Conservation (phyloP, 2,113 vertebrate genomes). For the Lamprologus sp. region DNA sequence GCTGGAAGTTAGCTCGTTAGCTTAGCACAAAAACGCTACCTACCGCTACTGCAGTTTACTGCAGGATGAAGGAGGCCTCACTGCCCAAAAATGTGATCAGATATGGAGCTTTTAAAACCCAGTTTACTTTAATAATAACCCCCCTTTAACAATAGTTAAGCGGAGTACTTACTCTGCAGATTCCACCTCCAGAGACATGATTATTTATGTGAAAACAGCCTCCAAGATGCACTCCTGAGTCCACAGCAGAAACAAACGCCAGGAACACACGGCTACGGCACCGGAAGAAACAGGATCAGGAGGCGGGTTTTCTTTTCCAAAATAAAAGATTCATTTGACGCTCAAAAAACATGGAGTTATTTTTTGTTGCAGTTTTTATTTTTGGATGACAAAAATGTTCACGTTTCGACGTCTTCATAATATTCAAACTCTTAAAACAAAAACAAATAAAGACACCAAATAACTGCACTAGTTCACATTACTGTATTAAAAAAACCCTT, state of each 20-base stretch:
- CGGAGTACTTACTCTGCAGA: slow-evolving; percentile 70
- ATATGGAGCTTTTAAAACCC: accelerated
- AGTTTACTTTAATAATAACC: accelerated
- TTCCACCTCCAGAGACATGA: slow-evolving; percentile 76
- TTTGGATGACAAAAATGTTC: background rate
- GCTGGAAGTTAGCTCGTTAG: background rate
- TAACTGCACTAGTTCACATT: background rate
- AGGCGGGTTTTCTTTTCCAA: background rate
- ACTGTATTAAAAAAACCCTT: accelerated
- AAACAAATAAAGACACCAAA: background rate
- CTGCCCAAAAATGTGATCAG: accelerated
- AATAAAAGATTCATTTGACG: slow-evolving; percentile 11
- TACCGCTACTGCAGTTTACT: background rate
- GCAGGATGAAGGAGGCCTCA: slow-evolving; percentile 29
- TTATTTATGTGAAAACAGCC: background rate
- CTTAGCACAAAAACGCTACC: slow-evolving; percentile 16
- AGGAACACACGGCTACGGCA: background rate
- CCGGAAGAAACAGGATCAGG: background rate
- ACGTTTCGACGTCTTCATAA: background rate
- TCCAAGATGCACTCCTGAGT: background rate
- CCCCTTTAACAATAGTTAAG: accelerated
- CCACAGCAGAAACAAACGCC: background rate
- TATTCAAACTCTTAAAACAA: background rate
- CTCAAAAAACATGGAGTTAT: background rate
- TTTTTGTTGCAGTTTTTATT: background rate